Base-by-base conservation (phyloP, 2,113 vertebrate species). In the Malaclemys terrapin region DNA sequence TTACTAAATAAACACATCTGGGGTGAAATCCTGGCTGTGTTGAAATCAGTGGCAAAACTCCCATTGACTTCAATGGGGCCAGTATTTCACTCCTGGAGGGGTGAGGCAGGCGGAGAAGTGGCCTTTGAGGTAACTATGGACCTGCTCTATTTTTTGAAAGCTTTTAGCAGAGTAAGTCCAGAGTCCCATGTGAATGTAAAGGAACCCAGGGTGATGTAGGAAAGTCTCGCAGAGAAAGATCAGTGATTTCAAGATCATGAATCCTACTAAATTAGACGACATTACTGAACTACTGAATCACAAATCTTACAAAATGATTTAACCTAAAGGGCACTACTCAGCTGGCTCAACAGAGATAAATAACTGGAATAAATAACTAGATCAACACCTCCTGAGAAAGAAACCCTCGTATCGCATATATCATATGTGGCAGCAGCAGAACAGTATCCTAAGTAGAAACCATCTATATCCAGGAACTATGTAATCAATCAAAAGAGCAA, bases 31-130 rank as follows among this genome's bases (percentile, higher is more conserved):
- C 2, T 0, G 42, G 42, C 6, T 79, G 80, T 62, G 56, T 9
- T 54, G 53, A 50, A 92, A 90, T 31, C 0, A 0, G 0, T 2
- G 75, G 24, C 2, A 3, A 25, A 38, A 14, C 78, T 16, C 42
- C 17, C 9, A 0, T 5, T 11, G 9, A 14, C 50, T 80, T 45
- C 81, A 45, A 20, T 1, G 31, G 59, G 42, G 35, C 81, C 22
- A 38, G 53, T 57, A 62, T 69, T 79, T 80, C 84, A 57, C 57
- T 76, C 83, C 13, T 69, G 62, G 84, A 54, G 14, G 4, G 17
- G 52, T 42, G 53, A 16, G 80, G 0, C 80, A 78, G 80, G 6
- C 31, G 38, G 62, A 56, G 62, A 79, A 27, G 1, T 2, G 6
- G 7, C 50, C 11, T 45, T 8, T 3, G 72, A 65, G 90, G 13